Evolutionary conservation across 2,797 vertebrate genomes (phyloP).

Genomic region (Malacoctenus gilli): DNA sequence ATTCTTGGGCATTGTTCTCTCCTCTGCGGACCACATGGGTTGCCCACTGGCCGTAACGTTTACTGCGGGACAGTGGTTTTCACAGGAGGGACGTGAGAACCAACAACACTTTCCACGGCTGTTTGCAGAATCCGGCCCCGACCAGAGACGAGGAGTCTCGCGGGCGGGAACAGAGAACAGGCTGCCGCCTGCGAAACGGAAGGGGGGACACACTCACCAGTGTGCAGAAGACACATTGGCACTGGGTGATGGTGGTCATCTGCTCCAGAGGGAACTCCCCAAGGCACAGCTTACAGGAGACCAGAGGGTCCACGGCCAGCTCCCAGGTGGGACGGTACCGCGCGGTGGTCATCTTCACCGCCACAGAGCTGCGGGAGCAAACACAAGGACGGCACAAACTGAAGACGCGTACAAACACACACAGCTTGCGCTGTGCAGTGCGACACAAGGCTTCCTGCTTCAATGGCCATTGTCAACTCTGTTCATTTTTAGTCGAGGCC

Average conservation of each 20-base stretch:
- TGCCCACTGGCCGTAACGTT: background rate
- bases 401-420: background rate
- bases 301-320: conserved; percentile 94
- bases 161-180: no score
- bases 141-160: no score
- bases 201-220: conserved; percentile 93
- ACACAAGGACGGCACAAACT: background rate
- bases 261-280: conserved; percentile 97
- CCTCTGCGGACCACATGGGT: background rate
- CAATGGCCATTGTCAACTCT: conserved; percentile 35
- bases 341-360: conserved; percentile 91
- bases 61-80: conserved; percentile 3
- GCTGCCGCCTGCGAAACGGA: no score
- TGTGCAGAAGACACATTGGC: conserved; percentile 99
- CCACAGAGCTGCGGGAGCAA: conserved; percentile 62
- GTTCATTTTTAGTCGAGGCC: no score
- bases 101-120: no score
- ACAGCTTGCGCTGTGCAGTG: conserved; percentile 20
- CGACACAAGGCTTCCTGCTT: conserved; percentile 24
- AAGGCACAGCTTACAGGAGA: conserved; percentile 98
- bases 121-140: no score
- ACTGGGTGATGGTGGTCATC: conserved; percentile 98
- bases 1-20: conserved; percentile 38
- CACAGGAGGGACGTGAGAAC: conserved; percentile 3
- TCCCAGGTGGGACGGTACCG: conserved; percentile 96